Conservation (phyloP, 1,140 invertebrate genomes). For the Bombus picipes region DNA sequence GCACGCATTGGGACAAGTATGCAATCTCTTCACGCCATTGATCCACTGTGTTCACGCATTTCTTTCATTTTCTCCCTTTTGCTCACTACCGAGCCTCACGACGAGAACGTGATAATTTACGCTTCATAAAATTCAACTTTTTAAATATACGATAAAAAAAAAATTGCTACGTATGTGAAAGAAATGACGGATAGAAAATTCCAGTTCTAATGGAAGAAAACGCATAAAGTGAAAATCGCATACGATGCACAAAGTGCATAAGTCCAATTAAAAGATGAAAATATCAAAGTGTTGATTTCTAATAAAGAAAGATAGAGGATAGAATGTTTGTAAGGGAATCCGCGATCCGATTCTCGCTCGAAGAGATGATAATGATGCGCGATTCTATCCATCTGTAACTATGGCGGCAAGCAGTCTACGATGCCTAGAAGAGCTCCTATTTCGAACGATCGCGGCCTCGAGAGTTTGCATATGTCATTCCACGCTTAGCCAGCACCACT, state of each 20-base stretch:
- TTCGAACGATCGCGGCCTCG: slow-evolving; percentile 41
- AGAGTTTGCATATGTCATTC: slow-evolving; percentile 33
- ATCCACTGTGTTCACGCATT: neutral
- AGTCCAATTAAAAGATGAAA: neutral
- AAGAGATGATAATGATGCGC: slow-evolving; percentile 1
- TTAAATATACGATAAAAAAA: too few relatives aligned
- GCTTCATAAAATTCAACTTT: too few relatives aligned
- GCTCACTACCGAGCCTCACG: neutral
- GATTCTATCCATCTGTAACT: slow-evolving; percentile 17
- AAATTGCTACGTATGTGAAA: too few relatives aligned
- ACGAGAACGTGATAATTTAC: neutral
- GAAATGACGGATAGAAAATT: neutral
- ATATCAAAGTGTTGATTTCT: neutral
- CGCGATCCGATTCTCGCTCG: neutral
- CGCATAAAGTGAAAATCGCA: neutral
- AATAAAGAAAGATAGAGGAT: neutral
- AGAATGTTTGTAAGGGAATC: neutral
- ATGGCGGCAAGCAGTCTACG: slow-evolving; percentile 76
- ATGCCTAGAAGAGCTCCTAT: slow-evolving; percentile 49
- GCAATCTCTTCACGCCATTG: neutral
- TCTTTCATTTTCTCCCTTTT: neutral
- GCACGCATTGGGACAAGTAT: neutral
- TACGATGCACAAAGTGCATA: neutral
- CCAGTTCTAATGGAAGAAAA: too few relatives aligned
- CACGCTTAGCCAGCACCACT: slow-evolving; percentile 24